Percentiles rank a stretch among this genome's conserved stretches.
phyloP scores from a whole-genome alignment of 2,888 invertebrate genomes.

The Apamea monoglypha region DNA sequence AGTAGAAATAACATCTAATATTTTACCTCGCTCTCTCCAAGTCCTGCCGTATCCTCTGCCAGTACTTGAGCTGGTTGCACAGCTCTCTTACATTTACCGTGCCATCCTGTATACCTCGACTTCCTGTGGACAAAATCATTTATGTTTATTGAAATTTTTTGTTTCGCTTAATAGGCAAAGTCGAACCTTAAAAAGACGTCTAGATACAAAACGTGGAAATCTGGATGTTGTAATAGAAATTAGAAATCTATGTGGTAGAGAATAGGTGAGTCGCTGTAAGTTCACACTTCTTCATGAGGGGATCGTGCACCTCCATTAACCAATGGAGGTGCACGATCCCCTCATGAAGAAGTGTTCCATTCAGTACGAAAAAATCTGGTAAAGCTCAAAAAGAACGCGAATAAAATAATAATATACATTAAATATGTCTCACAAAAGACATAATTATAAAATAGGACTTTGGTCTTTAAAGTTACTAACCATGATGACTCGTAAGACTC shows the following conservation, averaged over 20 bases:
- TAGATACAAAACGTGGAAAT: background rate
- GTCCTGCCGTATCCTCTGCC: constrained; percentile 98
- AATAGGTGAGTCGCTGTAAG: background rate
- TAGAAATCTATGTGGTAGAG: background rate
- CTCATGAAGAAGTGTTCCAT: background rate
- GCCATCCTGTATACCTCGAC: constrained; percentile 91
- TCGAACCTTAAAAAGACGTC: background rate
- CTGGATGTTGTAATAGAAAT: background rate
- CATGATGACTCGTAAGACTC: constrained; percentile 80
- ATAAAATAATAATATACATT: background rate
- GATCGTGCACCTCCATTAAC: no score
- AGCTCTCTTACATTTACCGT: constrained; percentile 93
- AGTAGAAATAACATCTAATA: background rate
- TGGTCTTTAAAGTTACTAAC: constrained; percentile 51
- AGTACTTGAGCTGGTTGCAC: constrained; percentile 96
- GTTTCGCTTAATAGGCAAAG: background rate
- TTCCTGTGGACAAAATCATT: constrained; percentile 74
- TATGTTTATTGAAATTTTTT: no score
- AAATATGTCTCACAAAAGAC: background rate
- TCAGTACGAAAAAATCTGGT: background rate
- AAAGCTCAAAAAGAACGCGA: background rate
- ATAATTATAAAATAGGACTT: background rate
- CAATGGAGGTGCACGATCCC: background rate
- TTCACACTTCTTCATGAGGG: no score
- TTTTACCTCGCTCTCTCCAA: constrained; percentile 95